Percentiles rank a stretch among this genome's conserved stretches.
phyloP scores from a whole-genome alignment of 2,797 vertebrate species.

The Ispidina picta region DNA sequence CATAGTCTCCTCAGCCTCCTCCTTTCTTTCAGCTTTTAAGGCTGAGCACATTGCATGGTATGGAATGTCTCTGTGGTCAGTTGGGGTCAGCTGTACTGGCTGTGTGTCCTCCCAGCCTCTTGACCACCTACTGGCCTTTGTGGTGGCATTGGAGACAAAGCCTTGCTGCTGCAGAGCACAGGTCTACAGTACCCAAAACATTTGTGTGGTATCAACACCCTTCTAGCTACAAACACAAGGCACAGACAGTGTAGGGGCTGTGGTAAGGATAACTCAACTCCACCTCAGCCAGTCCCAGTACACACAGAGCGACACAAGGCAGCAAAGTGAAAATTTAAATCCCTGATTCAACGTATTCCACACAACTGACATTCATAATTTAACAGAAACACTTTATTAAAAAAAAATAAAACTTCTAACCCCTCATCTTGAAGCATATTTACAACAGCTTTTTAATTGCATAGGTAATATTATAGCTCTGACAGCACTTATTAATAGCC shows the following conservation, averaged over 20 bases:
- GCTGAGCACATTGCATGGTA: neutral
- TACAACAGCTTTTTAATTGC: neutral
- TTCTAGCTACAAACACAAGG: neutral
- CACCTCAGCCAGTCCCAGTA: neutral
- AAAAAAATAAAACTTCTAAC: neutral
- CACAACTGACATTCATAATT: neutral
- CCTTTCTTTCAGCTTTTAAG: neutral
- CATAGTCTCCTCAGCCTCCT: too few species aligned
- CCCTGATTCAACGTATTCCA: neutral
- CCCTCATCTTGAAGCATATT: neutral
- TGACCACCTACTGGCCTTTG: neutral
- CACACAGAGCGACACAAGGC: neutral
- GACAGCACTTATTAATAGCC: neutral
- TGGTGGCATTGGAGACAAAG: neutral
- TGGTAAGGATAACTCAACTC: neutral
- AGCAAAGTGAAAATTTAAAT: neutral
- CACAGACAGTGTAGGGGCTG: neutral
- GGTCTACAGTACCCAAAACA: neutral
- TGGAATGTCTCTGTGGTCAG: neutral
- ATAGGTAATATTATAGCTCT: neutral
- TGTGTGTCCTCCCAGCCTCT: neutral
- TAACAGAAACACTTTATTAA: neutral
- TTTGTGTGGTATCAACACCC: neutral
- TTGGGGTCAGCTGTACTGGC: neutral
- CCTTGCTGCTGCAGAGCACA: neutral